These are phyloP conservation scores for Morpho helenor DNA, from an alignment of 2,888 invertebrate species.

Conservation along the genomic window DNA sequence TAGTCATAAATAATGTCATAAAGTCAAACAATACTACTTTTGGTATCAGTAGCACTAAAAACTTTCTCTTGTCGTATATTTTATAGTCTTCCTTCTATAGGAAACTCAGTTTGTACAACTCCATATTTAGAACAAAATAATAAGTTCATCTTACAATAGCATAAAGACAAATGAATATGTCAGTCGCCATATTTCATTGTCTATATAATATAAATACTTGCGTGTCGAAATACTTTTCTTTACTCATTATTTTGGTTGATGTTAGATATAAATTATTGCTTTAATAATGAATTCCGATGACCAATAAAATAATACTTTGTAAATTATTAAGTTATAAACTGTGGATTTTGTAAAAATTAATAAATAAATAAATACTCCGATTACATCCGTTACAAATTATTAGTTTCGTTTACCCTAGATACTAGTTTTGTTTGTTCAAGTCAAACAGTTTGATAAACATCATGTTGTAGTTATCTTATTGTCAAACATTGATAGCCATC, in stretches of 20 bases:
- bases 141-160: constrained; percentile 3
- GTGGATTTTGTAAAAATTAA: no score
- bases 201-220: constrained; percentile 2
- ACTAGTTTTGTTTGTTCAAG: constrained; percentile 8
- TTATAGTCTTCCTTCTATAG: not conserved
- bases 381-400: no score
- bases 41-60: no score
- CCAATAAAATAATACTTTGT: no score
- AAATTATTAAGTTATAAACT: no score
- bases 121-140: constrained; percentile 8
- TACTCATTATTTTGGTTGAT: not conserved
- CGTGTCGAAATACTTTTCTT: not conserved
- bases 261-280: no score
- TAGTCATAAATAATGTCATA: no score
- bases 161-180: constrained; percentile 19
- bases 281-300: no score
- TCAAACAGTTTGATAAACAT: constrained; percentile 14
- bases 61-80: no score
- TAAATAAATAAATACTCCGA: no score
- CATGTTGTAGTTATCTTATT: constrained; percentile 14
- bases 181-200: constrained; percentile 14
- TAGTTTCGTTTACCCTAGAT: constrained; percentile 9
- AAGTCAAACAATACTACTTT: no score
- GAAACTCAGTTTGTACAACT: constrained; percentile 1
- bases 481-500: constrained; percentile 20